Conservation (phyloP, 2,113 vertebrate species). For the Paralichthys olivaceus region DNA sequence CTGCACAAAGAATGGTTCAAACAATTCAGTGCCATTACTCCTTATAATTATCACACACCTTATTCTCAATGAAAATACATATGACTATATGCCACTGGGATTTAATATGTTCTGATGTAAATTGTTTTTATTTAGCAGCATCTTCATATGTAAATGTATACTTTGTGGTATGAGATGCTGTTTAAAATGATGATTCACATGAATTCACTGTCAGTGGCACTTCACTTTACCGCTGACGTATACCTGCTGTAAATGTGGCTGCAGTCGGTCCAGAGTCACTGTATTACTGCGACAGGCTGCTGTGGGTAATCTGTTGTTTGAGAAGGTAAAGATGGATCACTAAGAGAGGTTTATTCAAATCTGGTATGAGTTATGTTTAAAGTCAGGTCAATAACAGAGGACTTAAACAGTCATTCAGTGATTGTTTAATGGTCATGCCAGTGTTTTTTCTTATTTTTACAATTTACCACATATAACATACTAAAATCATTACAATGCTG, state of each 20-base stretch:
- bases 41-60: slow-evolving; percentile 40
- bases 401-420: background rate
- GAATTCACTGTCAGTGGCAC: background rate
- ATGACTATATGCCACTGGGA: slow-evolving; percentile 60
- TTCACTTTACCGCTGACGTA: background rate
- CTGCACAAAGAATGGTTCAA: slow-evolving; percentile 16
- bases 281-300: background rate
- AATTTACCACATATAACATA: background rate
- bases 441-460: background rate
- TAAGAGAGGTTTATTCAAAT: too few relatives aligned
- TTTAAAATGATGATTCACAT: background rate
- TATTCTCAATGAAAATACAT: slow-evolving; percentile 24
- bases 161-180: slow-evolving; percentile 28
- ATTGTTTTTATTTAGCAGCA: slow-evolving; percentile 55
- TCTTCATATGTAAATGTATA: slow-evolving; percentile 57
- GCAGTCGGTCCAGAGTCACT: background rate
- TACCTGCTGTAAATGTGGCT: slow-evolving; percentile 10
- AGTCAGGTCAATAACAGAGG: background rate
- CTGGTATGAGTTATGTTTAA: background rate
- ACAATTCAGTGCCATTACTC: slow-evolving; percentile 69
- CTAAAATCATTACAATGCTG: background rate
- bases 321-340: background rate
- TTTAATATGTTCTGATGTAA: slow-evolving; percentile 62
- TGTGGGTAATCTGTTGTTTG: background rate
- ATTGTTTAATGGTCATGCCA: background rate